Conservation (phyloP, 2,888 invertebrate genomes). For the Acleris emargana region DNA sequence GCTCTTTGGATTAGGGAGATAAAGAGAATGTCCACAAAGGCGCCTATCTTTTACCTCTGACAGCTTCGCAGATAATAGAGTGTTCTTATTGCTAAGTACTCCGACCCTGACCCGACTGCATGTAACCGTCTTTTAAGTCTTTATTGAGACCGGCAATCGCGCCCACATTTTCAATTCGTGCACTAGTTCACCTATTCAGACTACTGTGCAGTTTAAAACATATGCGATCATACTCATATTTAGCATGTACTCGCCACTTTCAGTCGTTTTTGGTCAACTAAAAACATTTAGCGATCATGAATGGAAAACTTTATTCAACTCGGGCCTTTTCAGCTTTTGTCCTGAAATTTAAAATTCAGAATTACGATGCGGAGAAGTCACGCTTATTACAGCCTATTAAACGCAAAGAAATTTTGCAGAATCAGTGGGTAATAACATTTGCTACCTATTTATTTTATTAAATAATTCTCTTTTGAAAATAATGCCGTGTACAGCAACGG, state of each 20-base stretch:
- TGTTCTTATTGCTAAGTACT: slow-evolving; percentile 28
- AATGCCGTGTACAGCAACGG: neutral
- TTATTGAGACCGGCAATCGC: slow-evolving; percentile 38
- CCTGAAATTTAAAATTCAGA: no score
- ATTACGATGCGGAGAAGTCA: no score
- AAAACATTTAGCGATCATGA: no score
- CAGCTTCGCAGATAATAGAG: slow-evolving; percentile 23
- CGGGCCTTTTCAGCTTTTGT: no score
- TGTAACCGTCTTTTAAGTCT: slow-evolving; percentile 21
- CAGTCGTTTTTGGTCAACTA: neutral
- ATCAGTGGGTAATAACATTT: no score
- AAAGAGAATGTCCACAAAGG: slow-evolving; percentile 34
- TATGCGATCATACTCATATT: neutral
- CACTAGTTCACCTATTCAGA: slow-evolving; percentile 11
- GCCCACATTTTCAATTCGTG: slow-evolving; percentile 38
- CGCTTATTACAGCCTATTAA: no score
- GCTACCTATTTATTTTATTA: no score
- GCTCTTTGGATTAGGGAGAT: slow-evolving; percentile 34
- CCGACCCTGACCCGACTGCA: slow-evolving; percentile 40
- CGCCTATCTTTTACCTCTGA: slow-evolving; percentile 31
- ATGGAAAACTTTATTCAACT: no score
- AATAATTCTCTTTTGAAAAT: no score
- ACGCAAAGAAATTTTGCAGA: no score
- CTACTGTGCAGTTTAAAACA: slow-evolving; percentile 7
- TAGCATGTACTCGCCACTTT: neutral